A percentile compares a stretch with the other conserved stretches of the same genome.
Conservation (phyloP, 1,140 invertebrate species). For the Drosophila pallidifrons region DNA sequence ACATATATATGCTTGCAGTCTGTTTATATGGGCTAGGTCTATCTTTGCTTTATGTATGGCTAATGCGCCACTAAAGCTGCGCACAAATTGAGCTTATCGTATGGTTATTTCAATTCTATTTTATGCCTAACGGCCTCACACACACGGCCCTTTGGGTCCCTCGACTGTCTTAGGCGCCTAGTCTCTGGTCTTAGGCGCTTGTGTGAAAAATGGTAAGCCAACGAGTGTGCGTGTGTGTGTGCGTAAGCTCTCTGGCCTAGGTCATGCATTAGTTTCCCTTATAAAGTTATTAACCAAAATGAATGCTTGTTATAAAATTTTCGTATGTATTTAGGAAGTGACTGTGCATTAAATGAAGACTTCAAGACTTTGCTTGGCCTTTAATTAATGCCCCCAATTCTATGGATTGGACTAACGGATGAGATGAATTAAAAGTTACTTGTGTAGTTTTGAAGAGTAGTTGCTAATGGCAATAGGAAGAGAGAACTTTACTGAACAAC, state of each 20-base stretch:
- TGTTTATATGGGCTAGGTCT: slow-evolving; percentile 55
- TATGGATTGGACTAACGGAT: slow-evolving; percentile 1
- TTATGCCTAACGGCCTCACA: slow-evolving; percentile 63
- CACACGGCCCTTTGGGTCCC: slow-evolving; percentile 11
- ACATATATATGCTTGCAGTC: slow-evolving; percentile 1
- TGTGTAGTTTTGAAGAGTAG: background rate
- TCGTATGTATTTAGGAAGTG: slow-evolving; percentile 73
- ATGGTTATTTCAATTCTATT: slow-evolving; percentile 84
- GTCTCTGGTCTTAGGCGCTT: slow-evolving; percentile 40
- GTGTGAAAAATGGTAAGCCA: slow-evolving; percentile 78
- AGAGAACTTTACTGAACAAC: too few species aligned
- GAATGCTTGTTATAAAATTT: slow-evolving; percentile 79
- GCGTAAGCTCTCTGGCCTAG: slow-evolving; percentile 22
- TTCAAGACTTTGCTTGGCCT: slow-evolving; percentile 3
- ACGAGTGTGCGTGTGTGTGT: slow-evolving; percentile 31
- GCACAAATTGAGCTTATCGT: slow-evolving; percentile 83
- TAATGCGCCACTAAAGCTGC: slow-evolving; percentile 81
- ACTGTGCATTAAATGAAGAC: slow-evolving; percentile 66
- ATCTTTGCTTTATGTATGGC: slow-evolving; percentile 80
- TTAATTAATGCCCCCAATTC: slow-evolving; percentile 17
- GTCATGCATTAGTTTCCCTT: slow-evolving; percentile 65
- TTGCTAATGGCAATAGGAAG: background rate
- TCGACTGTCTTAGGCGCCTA: slow-evolving; percentile 22
- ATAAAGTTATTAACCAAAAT: slow-evolving; percentile 84
- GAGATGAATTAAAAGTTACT: slow-evolving; percentile 8